phyloP scores from a whole-genome alignment of 1,140 invertebrate species.

The Leptinotarsa texana region DNA sequence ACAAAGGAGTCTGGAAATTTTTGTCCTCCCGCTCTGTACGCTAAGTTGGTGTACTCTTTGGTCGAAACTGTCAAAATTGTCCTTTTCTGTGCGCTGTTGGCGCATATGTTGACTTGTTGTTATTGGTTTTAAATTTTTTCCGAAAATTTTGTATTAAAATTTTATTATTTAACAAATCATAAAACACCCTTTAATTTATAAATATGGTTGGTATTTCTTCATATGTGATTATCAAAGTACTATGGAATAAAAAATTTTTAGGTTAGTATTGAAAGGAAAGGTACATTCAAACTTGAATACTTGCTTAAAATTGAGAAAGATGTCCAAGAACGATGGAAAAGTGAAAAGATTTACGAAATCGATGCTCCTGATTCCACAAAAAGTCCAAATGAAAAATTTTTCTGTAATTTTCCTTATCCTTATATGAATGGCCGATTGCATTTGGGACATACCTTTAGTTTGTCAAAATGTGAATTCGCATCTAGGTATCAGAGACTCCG shows the following conservation, averaged over 20 bases:
- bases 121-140: no score
- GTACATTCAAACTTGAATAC: conserved; percentile 90
- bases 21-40: no score
- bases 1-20: no score
- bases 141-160: no score
- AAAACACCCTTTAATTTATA: no score
- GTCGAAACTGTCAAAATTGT: no score
- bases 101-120: no score
- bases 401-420: conserved; percentile 96
- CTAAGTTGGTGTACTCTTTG: no score
- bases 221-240: no score
- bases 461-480: conserved; percentile 98
- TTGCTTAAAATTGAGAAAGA: conserved; percentile 85
- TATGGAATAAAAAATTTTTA: conserved; percentile 32
- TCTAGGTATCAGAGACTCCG: conserved; percentile 75
- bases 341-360: conserved; percentile 76
- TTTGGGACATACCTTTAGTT: conserved; percentile 95
- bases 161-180: no score
- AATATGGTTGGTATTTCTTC: no score
- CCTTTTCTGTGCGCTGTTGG: no score
- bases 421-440: conserved; percentile 99
- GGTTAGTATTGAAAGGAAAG: conserved; percentile 77
- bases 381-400: conserved; percentile 78
- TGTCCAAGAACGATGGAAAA: conserved; percentile 83
- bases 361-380: conserved; percentile 70